These are phyloP conservation scores for Lucilia cuprina DNA, from an alignment of 1,140 invertebrate genomes.

Conservation along the genomic window DNA sequence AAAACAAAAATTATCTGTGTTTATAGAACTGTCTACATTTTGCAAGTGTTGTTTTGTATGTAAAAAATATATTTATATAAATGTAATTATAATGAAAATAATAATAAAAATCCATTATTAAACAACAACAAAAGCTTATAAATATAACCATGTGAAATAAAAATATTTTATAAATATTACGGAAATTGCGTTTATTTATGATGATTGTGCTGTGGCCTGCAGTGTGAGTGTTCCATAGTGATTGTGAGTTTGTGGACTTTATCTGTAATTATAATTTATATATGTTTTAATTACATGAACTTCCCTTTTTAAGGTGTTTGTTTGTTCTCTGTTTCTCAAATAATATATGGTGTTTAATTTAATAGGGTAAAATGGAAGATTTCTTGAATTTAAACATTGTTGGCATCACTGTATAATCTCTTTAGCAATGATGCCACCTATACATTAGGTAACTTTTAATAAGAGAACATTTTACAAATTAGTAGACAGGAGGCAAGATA, in stretches of 20 bases:
- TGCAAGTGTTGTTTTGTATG: background rate
- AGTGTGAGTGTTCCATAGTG: background rate
- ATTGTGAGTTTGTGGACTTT: background rate
- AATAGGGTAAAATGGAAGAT: too few relatives aligned
- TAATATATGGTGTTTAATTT: too few relatives aligned
- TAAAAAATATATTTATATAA: background rate
- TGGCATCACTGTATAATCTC: too few relatives aligned
- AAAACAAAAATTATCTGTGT: background rate
- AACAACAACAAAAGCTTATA: background rate
- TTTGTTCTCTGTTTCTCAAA: background rate
- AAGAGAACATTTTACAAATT: too few relatives aligned
- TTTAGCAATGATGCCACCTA: too few relatives aligned
- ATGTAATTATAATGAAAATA: background rate
- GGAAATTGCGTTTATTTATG: background rate
- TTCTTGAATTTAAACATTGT: too few relatives aligned
- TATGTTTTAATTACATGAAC: background rate
- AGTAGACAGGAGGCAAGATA: too few relatives aligned
- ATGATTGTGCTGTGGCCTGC: background rate
- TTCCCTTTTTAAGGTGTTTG: background rate
- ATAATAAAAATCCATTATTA: background rate
- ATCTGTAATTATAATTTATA: background rate
- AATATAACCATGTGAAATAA: background rate
- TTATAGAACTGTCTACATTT: background rate
- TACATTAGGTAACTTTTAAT: too few relatives aligned
- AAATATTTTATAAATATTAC: background rate